phyloP scores from a whole-genome alignment of 2,113 vertebrate species.

The Oncorhynchus gorbuscha region DNA sequence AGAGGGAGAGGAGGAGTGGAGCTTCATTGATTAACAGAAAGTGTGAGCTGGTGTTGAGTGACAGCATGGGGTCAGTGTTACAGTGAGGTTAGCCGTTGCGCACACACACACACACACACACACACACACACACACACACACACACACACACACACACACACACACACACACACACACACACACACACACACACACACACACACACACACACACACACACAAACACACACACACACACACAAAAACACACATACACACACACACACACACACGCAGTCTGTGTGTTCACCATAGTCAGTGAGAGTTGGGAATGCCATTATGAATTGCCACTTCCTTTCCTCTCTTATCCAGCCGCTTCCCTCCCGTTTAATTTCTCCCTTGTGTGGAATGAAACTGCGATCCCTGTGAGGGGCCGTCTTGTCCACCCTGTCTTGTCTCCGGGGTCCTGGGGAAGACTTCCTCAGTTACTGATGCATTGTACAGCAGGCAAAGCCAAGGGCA shows the following conservation, averaged over 20 bases:
- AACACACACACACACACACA: not conserved
- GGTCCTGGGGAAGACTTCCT: conserved; percentile 52
- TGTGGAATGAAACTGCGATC: conserved; percentile 49
- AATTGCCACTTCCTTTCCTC: conserved; percentile 12
- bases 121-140: no score
- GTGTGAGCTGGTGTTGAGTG: conserved; percentile 12
- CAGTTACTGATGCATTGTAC: conserved; percentile 59
- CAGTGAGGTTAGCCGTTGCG: not conserved
- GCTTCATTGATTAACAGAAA: not conserved
- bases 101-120: not conserved
- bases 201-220: no score
- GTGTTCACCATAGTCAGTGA: no score
- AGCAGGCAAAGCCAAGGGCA: conserved; percentile 53
- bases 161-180: not conserved
- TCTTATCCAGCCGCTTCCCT: conserved; percentile 37
- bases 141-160: not conserved
- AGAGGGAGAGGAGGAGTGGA: conserved; percentile 13
- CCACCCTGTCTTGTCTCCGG: conserved; percentile 47
- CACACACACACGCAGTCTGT: no score
- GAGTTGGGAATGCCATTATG: no score
- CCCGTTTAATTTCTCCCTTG: conserved; percentile 59
- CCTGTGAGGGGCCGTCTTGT: conserved; percentile 21
- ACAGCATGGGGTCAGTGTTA: conserved; percentile 1
- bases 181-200: not conserved
- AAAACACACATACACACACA: no score